Conservation (phyloP, 2,888 invertebrate species). For the Dorcus hopei region DNA sequence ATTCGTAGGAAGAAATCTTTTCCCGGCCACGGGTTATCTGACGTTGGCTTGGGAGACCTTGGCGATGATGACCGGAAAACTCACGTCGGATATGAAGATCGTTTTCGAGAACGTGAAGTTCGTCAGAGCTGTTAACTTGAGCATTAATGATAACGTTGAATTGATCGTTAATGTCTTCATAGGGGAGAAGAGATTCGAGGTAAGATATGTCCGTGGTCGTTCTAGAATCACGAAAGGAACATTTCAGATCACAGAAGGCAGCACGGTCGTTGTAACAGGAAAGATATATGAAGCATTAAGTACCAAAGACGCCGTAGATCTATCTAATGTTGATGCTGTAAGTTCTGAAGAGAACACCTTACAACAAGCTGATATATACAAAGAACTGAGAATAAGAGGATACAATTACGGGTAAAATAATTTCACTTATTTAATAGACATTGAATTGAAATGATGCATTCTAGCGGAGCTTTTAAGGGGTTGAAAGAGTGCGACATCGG, state of each 20-base stretch:
- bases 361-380: conserved; percentile 62
- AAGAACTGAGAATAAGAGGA: conserved; percentile 65
- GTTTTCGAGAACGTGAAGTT: conserved; percentile 60
- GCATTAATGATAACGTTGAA: conserved; percentile 41
- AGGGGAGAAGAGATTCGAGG: conserved; percentile 37
- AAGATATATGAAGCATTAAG: conserved; percentile 51
- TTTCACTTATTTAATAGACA: conserved; percentile 53
- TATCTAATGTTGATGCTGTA: not conserved
- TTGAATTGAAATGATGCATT: not conserved
- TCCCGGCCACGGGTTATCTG: conserved; percentile 62
- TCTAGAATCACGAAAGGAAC: not conserved
- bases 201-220: conserved; percentile 12
- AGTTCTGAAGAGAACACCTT: conserved; percentile 30
- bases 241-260: conserved; percentile 62
- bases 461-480: conserved; percentile 32
- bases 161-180: conserved; percentile 31
- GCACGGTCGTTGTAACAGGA: conserved; percentile 66
- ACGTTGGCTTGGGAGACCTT: conserved; percentile 55
- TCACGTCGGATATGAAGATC: conserved; percentile 51
- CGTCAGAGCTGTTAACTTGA: conserved; percentile 56
- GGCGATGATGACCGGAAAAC: conserved; percentile 44
- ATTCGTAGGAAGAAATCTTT: conserved; percentile 40
- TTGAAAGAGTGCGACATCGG: conserved; percentile 24
- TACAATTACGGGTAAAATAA: conserved; percentile 55
- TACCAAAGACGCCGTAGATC: not conserved